phyloP scores from a whole-genome alignment of 2,888 invertebrate genomes.

The Morinoia aosen region DNA sequence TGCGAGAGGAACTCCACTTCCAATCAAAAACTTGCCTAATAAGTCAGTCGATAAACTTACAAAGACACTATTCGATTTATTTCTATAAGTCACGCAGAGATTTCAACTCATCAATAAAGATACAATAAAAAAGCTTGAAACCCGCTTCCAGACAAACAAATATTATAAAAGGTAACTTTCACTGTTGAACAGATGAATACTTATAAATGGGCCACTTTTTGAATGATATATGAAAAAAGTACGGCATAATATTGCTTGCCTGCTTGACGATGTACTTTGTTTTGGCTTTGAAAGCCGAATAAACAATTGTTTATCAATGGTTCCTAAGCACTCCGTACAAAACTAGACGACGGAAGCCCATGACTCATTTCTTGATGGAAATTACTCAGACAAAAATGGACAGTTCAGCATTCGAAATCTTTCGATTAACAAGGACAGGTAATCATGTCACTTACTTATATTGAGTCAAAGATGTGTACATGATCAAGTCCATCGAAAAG shows the following conservation, averaged over 20 bases:
- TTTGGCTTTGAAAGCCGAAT: neutral
- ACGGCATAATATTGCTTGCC: neutral
- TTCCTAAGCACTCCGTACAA: neutral
- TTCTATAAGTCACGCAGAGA: too few species aligned
- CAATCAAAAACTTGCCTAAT: neutral
- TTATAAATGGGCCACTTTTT: too few species aligned
- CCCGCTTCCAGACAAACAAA: too few species aligned
- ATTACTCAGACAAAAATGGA: neutral
- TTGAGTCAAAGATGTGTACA: neutral
- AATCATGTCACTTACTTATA: neutral
- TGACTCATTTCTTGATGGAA: neutral
- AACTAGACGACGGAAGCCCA: neutral
- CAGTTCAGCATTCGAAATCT: neutral
- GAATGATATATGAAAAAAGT: neutral
- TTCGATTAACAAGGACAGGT: neutral
- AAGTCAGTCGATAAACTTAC: neutral
- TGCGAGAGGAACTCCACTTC: neutral
- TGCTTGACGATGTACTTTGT: too few species aligned
- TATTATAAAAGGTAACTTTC: too few species aligned
- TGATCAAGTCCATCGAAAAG: neutral
- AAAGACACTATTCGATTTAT: neutral
- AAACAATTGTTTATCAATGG: neutral
- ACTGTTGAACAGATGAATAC: too few species aligned
- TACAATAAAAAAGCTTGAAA: neutral
- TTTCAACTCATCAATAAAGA: neutral